phyloP scores from a whole-genome alignment of 1,140 invertebrate species.

The Pseudachorutes palmiensis region DNA sequence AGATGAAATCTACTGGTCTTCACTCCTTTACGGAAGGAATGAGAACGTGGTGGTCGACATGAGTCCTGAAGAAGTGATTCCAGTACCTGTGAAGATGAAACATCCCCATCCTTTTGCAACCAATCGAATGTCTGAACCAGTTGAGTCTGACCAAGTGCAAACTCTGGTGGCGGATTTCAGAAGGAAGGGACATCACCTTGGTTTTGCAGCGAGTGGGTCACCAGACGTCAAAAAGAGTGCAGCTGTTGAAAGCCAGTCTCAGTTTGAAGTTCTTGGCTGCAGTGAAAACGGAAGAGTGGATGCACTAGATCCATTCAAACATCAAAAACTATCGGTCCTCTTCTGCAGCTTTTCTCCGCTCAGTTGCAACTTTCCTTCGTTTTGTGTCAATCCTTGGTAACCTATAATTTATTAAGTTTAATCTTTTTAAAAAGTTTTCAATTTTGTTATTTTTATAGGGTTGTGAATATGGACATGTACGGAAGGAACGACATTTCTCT shows the following conservation, averaged over 20 bases:
- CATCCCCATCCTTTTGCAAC: slow-evolving; percentile 61
- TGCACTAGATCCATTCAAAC: slow-evolving; percentile 73
- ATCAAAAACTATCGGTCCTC: slow-evolving; percentile 79
- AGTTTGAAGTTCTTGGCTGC: background rate
- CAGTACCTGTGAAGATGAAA: slow-evolving; percentile 35
- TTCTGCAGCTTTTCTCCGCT: slow-evolving; percentile 84
- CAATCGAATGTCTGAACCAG: slow-evolving; percentile 57
- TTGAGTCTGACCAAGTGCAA: slow-evolving; percentile 54
- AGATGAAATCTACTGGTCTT: slow-evolving; percentile 67
- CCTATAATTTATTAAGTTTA: no score
- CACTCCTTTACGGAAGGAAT: slow-evolving; percentile 41
- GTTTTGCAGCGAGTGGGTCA: background rate
- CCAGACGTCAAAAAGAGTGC: background rate
- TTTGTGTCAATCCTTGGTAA: slow-evolving; percentile 81
- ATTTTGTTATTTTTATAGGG: slow-evolving; percentile 48
- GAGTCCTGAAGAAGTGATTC: background rate
- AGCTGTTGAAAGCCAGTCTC: background rate
- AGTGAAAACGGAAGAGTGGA: slow-evolving; percentile 50
- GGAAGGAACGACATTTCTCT: slow-evolving; percentile 87
- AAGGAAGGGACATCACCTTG: slow-evolving; percentile 56
- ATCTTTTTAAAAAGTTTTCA: background rate
- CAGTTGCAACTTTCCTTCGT: slow-evolving; percentile 69
- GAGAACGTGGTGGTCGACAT: background rate
- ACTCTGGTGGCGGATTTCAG: slow-evolving; percentile 72
- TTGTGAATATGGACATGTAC: slow-evolving; percentile 91